Percentiles rank a stretch among this genome's conserved stretches.
These are phyloP conservation scores for Aphidius gifuensis DNA, from an alignment of 1,140 invertebrate genomes.

Conservation along the genomic window DNA sequence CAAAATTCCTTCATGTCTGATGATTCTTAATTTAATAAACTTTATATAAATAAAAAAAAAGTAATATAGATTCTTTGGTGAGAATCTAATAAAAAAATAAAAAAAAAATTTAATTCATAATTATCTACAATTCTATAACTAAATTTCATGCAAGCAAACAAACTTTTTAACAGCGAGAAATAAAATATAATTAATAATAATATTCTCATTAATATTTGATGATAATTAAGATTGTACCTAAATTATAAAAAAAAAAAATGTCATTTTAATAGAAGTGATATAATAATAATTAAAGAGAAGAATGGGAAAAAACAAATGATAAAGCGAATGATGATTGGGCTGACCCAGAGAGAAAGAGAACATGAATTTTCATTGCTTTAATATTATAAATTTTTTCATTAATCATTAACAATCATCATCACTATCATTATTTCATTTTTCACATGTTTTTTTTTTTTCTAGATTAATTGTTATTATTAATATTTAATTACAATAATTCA, in stretches of 20 bases:
- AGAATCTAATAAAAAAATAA: constrained; percentile 33
- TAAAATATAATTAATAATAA: constrained; percentile 54
- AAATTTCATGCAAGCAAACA: constrained; percentile 47
- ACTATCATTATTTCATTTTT: background rate
- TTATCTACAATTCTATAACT: constrained; percentile 51
- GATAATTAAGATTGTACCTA: constrained; percentile 57
- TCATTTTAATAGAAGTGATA: constrained; percentile 52
- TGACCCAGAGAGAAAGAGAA: constrained; percentile 46
- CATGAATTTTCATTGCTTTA: constrained; percentile 10
- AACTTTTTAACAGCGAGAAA: constrained; percentile 4
- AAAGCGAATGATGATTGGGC: constrained; percentile 42
- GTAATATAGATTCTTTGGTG: constrained; percentile 31
- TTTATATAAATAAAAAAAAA: constrained; percentile 46
- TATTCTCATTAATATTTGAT: constrained; percentile 56
- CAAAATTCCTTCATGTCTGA: constrained; percentile 89
- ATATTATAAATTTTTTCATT: background rate
- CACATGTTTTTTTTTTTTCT: constrained; percentile 10
- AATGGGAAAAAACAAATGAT: constrained; percentile 22
- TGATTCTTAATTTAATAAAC: constrained; percentile 62
- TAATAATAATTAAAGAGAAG: constrained; percentile 33
- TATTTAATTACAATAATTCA: constrained; percentile 7
- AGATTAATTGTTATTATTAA: constrained; percentile 17
- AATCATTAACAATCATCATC: constrained; percentile 1
- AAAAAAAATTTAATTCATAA: constrained; percentile 46
- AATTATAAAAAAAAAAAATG: constrained; percentile 47